Percentiles rank a stretch among this genome's conserved stretches.
Evolutionary conservation across 2,888 invertebrate species (phyloP).

Genomic region (Fragum sueziense): DNA sequence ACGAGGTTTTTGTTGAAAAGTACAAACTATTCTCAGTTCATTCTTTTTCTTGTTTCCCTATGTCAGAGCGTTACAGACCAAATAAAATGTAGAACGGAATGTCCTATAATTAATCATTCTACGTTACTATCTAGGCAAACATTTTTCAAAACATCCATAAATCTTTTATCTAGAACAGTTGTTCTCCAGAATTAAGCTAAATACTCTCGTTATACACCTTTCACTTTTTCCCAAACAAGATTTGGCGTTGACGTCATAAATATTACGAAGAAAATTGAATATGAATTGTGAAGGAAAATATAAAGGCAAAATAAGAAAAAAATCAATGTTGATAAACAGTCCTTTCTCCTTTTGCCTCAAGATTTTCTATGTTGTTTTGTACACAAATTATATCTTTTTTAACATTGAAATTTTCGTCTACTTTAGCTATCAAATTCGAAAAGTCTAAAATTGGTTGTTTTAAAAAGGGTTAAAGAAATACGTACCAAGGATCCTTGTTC

Average conservation of each 20-base stretch:
- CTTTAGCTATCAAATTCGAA: no score
- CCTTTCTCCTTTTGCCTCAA: no score
- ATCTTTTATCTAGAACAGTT: not conserved
- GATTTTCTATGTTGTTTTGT: not conserved
- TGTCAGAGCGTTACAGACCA: not conserved
- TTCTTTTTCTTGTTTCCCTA: no score
- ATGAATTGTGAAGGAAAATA: no score
- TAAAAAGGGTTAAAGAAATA: no score
- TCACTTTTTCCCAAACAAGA: not conserved
- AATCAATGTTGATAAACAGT: not conserved
- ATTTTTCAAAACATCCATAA: conserved; percentile 10
- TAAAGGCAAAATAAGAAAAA: not conserved
- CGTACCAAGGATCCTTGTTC: no score
- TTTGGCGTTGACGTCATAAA: not conserved
- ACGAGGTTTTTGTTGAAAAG: no score
- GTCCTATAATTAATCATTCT: not conserved
- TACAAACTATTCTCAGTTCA: no score
- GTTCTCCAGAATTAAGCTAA: not conserved
- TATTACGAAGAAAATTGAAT: not conserved
- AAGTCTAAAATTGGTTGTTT: no score
- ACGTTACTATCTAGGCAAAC: not conserved
- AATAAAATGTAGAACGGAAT: not conserved
- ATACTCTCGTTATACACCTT: not conserved
- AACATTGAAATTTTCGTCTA: no score
- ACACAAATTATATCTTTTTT: no score